Conservation (phyloP, 2,797 vertebrate species). For the Peromyscus attwateri region DNA sequence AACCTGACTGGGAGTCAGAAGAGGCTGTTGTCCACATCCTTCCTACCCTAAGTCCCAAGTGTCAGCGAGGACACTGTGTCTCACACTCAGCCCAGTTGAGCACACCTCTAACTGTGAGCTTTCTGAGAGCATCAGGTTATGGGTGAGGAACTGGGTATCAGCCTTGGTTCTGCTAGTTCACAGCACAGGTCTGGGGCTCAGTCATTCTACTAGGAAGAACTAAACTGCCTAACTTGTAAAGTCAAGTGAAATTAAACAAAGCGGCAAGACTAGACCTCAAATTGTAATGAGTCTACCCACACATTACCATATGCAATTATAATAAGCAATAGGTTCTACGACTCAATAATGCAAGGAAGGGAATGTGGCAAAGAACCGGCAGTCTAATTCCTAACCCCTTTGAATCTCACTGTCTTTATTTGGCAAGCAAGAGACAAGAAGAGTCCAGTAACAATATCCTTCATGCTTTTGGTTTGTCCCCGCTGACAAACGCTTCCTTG, state of each 20-base stretch:
- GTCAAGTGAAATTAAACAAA: neutral
- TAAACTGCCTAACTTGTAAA: neutral
- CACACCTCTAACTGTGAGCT: neutral
- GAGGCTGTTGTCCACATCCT: neutral
- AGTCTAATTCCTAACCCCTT: neutral
- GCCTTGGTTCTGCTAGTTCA: neutral
- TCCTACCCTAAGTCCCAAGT: neutral
- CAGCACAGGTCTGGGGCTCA: neutral
- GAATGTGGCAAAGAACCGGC: slow-evolving; percentile 24
- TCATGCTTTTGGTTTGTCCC: neutral
- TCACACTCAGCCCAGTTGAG: neutral
- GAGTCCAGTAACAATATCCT: neutral
- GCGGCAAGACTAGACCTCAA: neutral
- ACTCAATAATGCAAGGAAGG: slow-evolving; percentile 20
- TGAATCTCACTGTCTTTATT: neutral
- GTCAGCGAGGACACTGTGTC: neutral
- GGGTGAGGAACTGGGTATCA: neutral
- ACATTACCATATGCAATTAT: neutral
- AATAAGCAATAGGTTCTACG: neutral
- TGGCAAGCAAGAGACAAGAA: neutral
- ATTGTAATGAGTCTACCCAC: neutral
- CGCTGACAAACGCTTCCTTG: neutral
- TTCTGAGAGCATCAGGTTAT: neutral
- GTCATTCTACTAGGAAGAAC: neutral
- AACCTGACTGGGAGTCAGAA: slow-evolving; percentile 23